Evolutionary conservation across 2,888 invertebrate species (phyloP).

Genomic region (Watsonalla binaria): DNA sequence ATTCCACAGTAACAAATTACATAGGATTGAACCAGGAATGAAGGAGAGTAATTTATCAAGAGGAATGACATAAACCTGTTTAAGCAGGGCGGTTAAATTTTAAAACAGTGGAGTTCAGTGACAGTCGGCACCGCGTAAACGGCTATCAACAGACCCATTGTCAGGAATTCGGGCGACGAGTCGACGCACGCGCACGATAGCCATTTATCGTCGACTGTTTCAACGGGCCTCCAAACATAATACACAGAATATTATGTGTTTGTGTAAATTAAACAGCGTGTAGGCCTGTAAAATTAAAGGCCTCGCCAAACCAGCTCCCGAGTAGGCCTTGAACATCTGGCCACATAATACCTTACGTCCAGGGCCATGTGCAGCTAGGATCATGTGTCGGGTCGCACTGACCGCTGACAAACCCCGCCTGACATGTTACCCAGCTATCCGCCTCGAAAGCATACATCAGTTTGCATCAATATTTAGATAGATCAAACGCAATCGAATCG

Average conservation of each 20-base stretch:
- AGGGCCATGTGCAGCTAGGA: constrained; percentile 58
- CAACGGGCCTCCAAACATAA: constrained; percentile 31
- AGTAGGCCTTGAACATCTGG: constrained; percentile 54
- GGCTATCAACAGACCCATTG: constrained; percentile 49
- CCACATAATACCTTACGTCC: constrained; percentile 33
- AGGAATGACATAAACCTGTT: constrained; percentile 10
- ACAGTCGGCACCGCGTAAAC: constrained; percentile 39
- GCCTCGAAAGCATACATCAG: constrained; percentile 28
- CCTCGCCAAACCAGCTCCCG: constrained; percentile 29
- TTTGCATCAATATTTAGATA: constrained; percentile 45
- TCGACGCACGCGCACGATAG: constrained; percentile 39
- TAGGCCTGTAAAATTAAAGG: constrained; percentile 1
- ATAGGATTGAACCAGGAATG: not conserved
- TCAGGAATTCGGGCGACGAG: constrained; percentile 54
- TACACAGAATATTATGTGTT: constrained; percentile 1
- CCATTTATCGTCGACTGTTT: constrained; percentile 39
- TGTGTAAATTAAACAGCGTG: too few species aligned
- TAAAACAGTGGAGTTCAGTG: constrained; percentile 49
- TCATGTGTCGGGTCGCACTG: constrained; percentile 74
- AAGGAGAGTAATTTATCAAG: constrained; percentile 2
- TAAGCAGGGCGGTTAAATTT: constrained; percentile 28
- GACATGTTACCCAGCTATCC: constrained; percentile 58
- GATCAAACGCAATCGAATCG: constrained; percentile 35
- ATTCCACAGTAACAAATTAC: too few species aligned
- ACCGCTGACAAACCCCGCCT: constrained; percentile 60